Evolutionary conservation across 92 coral and sea anemone genomes (phyloP).

Genomic region (Isaurus tuberculatus): DNA sequence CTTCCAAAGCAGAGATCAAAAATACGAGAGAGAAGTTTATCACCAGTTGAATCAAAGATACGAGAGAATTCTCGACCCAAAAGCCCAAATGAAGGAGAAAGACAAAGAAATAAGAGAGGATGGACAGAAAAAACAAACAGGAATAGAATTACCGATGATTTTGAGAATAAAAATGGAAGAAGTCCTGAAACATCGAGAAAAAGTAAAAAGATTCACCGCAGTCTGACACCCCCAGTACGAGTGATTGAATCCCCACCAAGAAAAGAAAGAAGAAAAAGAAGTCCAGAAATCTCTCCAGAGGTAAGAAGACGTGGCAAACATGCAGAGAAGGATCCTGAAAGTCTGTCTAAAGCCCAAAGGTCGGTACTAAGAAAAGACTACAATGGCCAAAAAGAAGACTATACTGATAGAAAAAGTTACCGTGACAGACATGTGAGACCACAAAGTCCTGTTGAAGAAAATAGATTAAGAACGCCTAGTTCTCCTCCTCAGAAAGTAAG

Average conservation of each 20-base stretch:
- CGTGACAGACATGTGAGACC: background rate
- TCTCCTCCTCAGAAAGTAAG: constrained; percentile 6
- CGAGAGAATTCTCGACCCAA: constrained; percentile 1
- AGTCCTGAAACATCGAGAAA: constrained; percentile 5
- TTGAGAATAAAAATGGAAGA: constrained; percentile 17
- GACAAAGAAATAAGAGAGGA: background rate
- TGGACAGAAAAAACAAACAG: background rate
- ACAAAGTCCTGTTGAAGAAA: background rate
- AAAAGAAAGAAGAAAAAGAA: constrained; percentile 3
- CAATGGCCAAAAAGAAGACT: background rate
- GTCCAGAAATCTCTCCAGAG: constrained; percentile 17
- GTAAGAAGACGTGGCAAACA: background rate
- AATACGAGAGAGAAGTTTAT: constrained; percentile 12
- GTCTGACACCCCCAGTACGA: constrained; percentile 2
- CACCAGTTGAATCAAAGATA: constrained; percentile 1
- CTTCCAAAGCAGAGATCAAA: background rate
- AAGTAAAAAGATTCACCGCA: background rate
- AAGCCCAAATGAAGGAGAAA: constrained; percentile 9
- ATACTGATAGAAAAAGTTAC: background rate
- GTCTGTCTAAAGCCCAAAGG: constrained; percentile 2
- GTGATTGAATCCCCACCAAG: background rate
- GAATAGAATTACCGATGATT: background rate
- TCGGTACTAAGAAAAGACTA: background rate
- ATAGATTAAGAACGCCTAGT: constrained; percentile 1
- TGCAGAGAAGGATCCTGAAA: background rate